These are phyloP conservation scores for Aselliscus stoliczkanus DNA, from an alignment of 2,797 vertebrate species.

Conservation along the genomic window DNA sequence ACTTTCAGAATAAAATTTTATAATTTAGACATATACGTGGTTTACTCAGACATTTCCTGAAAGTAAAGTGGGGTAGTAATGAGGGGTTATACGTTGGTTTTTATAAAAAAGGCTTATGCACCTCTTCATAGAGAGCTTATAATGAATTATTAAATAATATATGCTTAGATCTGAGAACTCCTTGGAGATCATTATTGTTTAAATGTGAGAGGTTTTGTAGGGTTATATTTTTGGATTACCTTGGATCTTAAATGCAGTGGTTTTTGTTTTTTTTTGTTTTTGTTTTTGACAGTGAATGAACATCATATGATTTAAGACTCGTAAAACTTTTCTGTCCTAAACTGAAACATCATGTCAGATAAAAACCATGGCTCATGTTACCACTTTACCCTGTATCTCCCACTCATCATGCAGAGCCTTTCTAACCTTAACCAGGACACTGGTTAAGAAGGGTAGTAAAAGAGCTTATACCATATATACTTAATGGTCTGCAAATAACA, in stretches of 20 bases:
- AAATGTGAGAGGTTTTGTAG: not conserved
- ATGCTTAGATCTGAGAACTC: not conserved
- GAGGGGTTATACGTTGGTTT: not conserved
- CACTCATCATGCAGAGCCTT: not conserved
- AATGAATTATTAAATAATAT: slow-evolving; percentile 19
- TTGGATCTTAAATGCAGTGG: not conserved
- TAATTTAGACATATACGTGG: not conserved
- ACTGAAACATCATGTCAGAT: not conserved
- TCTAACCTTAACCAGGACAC: not conserved
- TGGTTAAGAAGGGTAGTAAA: not conserved
- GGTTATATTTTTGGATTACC: not conserved
- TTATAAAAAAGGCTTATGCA: not conserved
- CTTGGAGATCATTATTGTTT: not conserved
- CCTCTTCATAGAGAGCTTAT: not conserved
- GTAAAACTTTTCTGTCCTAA: not conserved
- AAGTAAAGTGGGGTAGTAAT: not conserved
- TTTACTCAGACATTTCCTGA: not conserved
- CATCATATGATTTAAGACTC: not conserved
- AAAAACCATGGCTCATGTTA: not conserved
- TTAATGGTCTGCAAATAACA: not conserved
- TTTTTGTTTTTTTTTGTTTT: too few relatives aligned
- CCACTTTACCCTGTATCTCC: not conserved
- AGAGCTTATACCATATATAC: not conserved
- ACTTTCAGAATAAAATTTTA: slow-evolving; percentile 42
- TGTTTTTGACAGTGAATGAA: not conserved